Percentiles rank a stretch among this genome's conserved stretches.
Evolutionary conservation across 2,113 vertebrate genomes (phyloP).

Genomic region (Dasyurus viverrinus): DNA sequence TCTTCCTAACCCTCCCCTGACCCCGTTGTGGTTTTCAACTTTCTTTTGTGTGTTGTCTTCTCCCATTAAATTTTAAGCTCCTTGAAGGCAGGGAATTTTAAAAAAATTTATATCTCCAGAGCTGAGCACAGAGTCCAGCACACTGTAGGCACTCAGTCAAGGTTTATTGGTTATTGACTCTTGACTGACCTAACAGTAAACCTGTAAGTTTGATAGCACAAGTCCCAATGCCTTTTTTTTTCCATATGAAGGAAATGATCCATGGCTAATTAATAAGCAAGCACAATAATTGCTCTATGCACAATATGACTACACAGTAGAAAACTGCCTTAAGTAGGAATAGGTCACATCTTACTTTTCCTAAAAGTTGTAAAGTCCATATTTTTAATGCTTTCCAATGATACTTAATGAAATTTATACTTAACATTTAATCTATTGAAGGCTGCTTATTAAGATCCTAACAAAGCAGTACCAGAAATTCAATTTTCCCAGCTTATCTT

Average conservation of each 20-base stretch:
- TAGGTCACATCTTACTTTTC: neutral
- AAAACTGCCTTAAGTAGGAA: neutral
- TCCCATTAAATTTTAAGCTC: neutral
- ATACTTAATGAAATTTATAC: neutral
- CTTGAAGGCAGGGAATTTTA: neutral
- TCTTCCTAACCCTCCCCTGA: neutral
- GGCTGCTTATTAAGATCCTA: neutral
- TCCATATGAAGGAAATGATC: neutral
- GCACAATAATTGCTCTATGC: neutral
- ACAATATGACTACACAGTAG: neutral
- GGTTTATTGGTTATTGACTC: neutral
- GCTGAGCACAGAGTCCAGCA: neutral
- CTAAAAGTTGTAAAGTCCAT: neutral
- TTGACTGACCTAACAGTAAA: neutral
- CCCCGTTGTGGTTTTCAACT: neutral
- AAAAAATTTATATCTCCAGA: neutral
- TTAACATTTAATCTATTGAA: neutral
- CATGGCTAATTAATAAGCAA: neutral
- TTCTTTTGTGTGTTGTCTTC: neutral
- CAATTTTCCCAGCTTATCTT: neutral
- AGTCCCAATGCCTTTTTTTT: neutral
- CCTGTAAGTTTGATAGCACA: neutral
- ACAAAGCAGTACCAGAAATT: neutral
- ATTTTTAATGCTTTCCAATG: slow-evolving; percentile 4
- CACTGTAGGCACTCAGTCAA: neutral